Evolutionary conservation across 2,113 vertebrate species (phyloP).

Genomic region (Dasypus novemcinctus): DNA sequence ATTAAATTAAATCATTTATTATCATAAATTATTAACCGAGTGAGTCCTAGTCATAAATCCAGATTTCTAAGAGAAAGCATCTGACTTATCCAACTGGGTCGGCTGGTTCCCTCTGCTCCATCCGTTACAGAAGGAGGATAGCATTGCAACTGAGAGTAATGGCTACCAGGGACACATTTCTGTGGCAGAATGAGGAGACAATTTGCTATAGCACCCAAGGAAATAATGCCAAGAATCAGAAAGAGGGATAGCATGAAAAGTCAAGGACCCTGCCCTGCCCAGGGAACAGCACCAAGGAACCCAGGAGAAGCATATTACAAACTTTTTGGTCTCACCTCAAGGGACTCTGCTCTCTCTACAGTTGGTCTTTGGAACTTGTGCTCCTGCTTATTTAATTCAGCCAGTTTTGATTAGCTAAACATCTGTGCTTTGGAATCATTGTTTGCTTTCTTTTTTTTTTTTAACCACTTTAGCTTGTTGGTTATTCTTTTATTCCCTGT

Average conservation of each 20-base stretch:
- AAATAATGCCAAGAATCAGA: background rate
- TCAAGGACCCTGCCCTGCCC: background rate
- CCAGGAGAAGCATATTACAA: background rate
- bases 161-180: background rate
- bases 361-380: background rate
- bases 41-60: background rate
- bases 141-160: background rate
- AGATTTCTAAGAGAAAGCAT: constrained; percentile 18
- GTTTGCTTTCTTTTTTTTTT: constrained; percentile 6
- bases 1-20: no score
- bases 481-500: constrained; percentile 39
- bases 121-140: background rate
- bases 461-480: constrained; percentile 36
- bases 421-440: constrained; percentile 48
- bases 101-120: background rate
- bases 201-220: background rate
- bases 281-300: background rate
- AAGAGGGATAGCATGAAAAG: background rate
- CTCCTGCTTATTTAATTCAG: constrained; percentile 20
- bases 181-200: background rate
- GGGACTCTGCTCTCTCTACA: background rate
- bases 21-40: background rate
- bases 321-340: background rate
- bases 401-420: background rate
- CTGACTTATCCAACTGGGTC: background rate